Conservation (phyloP, 2,888 invertebrate genomes). For the Cheilosia impressa region DNA sequence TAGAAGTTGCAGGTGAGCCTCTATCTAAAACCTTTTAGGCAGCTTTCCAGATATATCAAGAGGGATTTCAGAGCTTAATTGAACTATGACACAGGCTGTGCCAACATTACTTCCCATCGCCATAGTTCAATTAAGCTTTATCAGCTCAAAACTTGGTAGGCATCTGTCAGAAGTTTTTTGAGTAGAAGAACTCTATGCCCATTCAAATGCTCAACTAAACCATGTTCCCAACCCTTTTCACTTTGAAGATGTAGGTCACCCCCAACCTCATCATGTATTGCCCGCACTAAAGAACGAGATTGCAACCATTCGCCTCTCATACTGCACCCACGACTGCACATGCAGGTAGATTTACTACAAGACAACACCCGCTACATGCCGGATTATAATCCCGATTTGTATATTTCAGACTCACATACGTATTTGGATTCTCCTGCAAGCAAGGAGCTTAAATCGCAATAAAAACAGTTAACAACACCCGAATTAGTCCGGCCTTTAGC, state of each 20-base stretch:
- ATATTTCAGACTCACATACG: slow-evolving; percentile 23
- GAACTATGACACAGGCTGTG: too few species aligned
- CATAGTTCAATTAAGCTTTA: too few species aligned
- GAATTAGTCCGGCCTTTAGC: slow-evolving; percentile 26
- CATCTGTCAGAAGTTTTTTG: too few species aligned
- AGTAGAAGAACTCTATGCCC: too few species aligned
- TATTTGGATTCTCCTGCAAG: slow-evolving; percentile 5
- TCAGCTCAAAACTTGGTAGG: too few species aligned
- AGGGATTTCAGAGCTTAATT: too few species aligned
- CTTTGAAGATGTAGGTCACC: neutral
- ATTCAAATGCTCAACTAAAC: too few species aligned
- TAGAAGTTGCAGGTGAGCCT: too few species aligned
- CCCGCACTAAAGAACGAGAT: neutral
- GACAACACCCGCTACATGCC: slow-evolving; percentile 10
- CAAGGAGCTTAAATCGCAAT: slow-evolving; percentile 51
- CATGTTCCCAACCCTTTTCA: too few species aligned
- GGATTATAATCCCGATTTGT: slow-evolving; percentile 59
- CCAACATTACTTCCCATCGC: too few species aligned
- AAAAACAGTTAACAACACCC: slow-evolving; percentile 30
- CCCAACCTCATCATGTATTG: neutral
- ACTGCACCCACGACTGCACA: neutral
- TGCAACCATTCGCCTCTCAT: slow-evolving; percentile 1
- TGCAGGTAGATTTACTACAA: slow-evolving; percentile 29
- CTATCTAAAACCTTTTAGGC: too few species aligned
- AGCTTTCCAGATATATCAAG: too few species aligned